Percentiles rank a stretch among this genome's conserved stretches.
phyloP scores from a whole-genome alignment of 2,113 vertebrate species.

The Oriolus oriolus region DNA sequence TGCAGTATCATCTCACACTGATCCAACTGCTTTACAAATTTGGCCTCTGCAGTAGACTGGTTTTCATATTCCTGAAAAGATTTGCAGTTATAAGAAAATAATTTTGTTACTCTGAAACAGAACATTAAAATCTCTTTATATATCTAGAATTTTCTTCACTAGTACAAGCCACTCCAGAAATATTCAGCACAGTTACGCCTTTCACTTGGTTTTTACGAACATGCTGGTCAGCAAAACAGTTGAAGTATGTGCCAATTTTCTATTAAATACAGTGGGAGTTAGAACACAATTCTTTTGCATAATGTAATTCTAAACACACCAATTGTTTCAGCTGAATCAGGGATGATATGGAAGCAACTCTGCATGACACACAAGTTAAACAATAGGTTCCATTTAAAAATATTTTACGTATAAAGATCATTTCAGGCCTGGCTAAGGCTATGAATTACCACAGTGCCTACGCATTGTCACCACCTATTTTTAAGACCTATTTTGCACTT shows the following conservation, averaged over 20 bases:
- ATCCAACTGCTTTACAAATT: slow-evolving; percentile 92
- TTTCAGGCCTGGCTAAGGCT: background rate
- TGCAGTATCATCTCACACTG: slow-evolving; percentile 97
- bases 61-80: slow-evolving; percentile 87
- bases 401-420: background rate
- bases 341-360: background rate
- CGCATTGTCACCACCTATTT: background rate
- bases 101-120: background rate
- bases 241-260: background rate
- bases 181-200: accelerated
- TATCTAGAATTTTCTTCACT: background rate
- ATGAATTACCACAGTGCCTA: background rate
- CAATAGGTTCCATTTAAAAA: background rate
- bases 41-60: slow-evolving; percentile 85
- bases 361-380: background rate
- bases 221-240: background rate
- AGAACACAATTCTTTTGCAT: background rate
- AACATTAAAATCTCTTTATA: background rate
- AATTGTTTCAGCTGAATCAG: background rate
- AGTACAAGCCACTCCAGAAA: background rate
- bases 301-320: background rate
- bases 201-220: background rate
- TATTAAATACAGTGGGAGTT: background rate
- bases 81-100: background rate
- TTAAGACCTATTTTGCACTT: background rate